Evolutionary conservation across 2,888 invertebrate species (phyloP), one percentile per base, ranked within the genome.

Genomic region (Gari tellinella): DNA sequence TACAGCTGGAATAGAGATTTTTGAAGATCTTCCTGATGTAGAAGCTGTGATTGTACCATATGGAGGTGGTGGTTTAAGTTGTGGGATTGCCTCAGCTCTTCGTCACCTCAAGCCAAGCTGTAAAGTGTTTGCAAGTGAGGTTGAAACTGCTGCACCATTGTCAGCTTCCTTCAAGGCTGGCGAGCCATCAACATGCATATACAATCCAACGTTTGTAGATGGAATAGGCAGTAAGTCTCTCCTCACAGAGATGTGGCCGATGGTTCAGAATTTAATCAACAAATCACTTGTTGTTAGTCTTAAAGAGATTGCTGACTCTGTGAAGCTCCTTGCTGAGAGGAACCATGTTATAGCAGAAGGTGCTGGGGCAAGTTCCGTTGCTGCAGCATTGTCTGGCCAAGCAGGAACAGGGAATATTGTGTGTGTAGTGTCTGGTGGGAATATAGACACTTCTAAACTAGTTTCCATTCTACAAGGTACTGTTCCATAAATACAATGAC

Each of bases 401-500:
- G 82, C 83, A 7, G 85, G 85, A 7, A 68, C 72, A 0, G 88
- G 88, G 4, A 90, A 88, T 25, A 85, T 90, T 25, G 90, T 89
- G 14, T 90, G 90, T 69, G 82, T 90, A 8, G 74, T 90, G 21
- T 89, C 90, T 5, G 90, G 90, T n/a, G 90, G 90, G 7, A 90
- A 90, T 73, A 89, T 90, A 55, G 89, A 90, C 60, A 80, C 78
- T 0, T 41, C 68, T 17, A 86, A 84, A 70, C 67, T 90, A 25
- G 72, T 84, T 23, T 61, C 73, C 15, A 77, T 86, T 53, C 63
- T 88, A 48, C 61, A 82, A 45, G 83, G 81, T n/a, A 60, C 69
- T 1, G 52, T 83, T 25, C 83, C 83, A n/a, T 21, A 15, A 23
- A 31, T 31, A 31, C 31, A n/a, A n/a, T n/a, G n/a, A n/a, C n/a